Evolutionary conservation across 2,888 invertebrate genomes (phyloP), one percentile per base, ranked within the genome.

Genomic region (Pachydiplax longipennis): DNA sequence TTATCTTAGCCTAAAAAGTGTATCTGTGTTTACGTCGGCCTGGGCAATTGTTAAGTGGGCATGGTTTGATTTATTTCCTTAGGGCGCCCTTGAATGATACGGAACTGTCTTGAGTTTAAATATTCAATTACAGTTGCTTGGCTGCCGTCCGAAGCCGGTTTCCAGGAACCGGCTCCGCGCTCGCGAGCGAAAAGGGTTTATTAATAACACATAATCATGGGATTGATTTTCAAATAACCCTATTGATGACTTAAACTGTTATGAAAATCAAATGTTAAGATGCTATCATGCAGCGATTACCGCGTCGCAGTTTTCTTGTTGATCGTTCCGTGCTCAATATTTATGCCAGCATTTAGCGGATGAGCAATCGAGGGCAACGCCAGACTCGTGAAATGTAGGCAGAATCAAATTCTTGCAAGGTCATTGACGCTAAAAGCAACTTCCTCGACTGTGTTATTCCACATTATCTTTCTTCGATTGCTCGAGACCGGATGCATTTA

Each of bases 211-310:
- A 37, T 87, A 87, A 87, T 87, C 61, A 61, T 87, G 22, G 18
- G 61, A 87, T 61, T 87, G 87, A 37, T 87, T 87, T 87, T 37
- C 61, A 87, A 87, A 87, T 87, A 87, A 87, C 87, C 61, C 61
- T 2, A 73, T 73, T 10, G 73, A 73, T 73, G 25, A 73, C 73
- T 73, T 73, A 73, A 73, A 73, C 73, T 73, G 73, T 25, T 73
- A 73, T 31, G 73, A 73, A 73, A 73, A 73, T 73, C 25, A 12
- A 73, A 25, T 73, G 73, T 73, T 73, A 73, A 53, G 73, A 73
- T 25, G 25, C 25, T 18, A 73, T 73, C 31, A 31, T 3, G 31
- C 6, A 31, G 25, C 73, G 12, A 73, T 73, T 31, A 73, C 31
- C 73, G 15, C 73, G 73, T 73, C 73, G 73, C 4, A 73, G 31